These are phyloP conservation scores for Sphyrna mokarran DNA, from an alignment of 2,113 vertebrate species.

Conservation along the genomic window DNA sequence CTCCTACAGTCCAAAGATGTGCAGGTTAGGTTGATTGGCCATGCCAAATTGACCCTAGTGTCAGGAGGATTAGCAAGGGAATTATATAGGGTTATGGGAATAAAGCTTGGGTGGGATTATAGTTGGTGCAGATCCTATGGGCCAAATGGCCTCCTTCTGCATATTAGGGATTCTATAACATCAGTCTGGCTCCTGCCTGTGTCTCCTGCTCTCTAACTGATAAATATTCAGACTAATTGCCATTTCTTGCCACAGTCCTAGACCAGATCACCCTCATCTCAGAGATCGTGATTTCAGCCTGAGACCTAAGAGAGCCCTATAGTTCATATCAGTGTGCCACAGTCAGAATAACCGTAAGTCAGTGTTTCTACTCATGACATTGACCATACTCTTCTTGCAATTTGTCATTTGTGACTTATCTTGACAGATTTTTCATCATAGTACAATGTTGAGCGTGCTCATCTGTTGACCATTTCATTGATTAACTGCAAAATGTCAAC, in stretches of 20 bases:
- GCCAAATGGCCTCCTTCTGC: too few species aligned
- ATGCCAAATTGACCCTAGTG: too few species aligned
- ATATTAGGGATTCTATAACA: too few species aligned
- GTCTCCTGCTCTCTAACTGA: neutral
- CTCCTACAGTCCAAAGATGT: too few species aligned
- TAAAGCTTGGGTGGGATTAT: too few species aligned
- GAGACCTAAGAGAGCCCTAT: neutral
- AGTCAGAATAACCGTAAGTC: neutral
- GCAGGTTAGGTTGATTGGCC: too few species aligned
- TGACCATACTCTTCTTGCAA: neutral
- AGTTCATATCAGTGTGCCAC: neutral
- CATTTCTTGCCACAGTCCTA: neutral
- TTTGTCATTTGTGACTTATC: neutral
- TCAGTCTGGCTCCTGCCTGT: neutral
- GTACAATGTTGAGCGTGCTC: neutral
- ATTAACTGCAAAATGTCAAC: neutral
- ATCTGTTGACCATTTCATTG: neutral
- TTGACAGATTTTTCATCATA: neutral
- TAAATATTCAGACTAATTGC: neutral
- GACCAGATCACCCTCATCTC: neutral
- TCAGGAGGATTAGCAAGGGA: too few species aligned
- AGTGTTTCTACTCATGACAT: neutral
- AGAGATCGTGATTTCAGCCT: neutral
- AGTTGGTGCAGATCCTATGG: too few species aligned
- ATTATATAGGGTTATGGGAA: too few species aligned